A percentile compares a stretch with the other conserved stretches of the same genome.
Evolutionary conservation across 2,888 invertebrate genomes (phyloP).

Genomic region (Scaptomyza polygonia): DNA sequence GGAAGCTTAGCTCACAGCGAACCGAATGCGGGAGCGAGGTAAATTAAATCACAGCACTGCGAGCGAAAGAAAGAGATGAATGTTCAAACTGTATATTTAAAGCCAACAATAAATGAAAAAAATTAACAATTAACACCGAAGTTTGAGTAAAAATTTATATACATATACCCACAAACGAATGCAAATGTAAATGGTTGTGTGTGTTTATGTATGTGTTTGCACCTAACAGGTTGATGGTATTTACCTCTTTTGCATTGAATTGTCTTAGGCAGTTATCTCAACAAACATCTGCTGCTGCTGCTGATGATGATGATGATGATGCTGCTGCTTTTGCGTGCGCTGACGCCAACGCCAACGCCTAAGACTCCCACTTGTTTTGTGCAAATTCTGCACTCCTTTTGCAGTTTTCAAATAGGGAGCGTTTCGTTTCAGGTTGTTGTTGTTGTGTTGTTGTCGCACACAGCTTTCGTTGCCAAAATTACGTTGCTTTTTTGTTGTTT

Average conservation of each 20-base stretch:
- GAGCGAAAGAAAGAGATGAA: slow-evolving; percentile 42
- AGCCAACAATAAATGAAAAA: slow-evolving; percentile 25
- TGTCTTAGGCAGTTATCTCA: slow-evolving; percentile 61
- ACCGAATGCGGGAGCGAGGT: slow-evolving; percentile 47
- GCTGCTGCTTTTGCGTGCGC: slow-evolving; percentile 1
- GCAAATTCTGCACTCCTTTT: slow-evolving; percentile 61
- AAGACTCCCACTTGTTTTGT: slow-evolving; percentile 36
- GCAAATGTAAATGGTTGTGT: neutral
- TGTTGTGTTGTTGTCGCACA: slow-evolving; percentile 32
- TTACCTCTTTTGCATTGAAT: slow-evolving; percentile 68
- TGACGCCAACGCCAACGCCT: slow-evolving; percentile 33
- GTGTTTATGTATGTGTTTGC: slow-evolving; percentile 19
- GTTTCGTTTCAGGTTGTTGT: slow-evolving; percentile 23
- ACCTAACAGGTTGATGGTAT: slow-evolving; percentile 55
- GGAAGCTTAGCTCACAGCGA: slow-evolving; percentile 62
- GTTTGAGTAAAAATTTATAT: slow-evolving; percentile 24
- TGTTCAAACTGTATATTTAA: slow-evolving; percentile 43
- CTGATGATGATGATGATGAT: neutral
- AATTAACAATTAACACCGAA: slow-evolving; percentile 50
- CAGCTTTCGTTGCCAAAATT: slow-evolving; percentile 65
- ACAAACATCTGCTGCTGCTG: slow-evolving; percentile 56
- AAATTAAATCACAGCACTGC: slow-evolving; percentile 60
- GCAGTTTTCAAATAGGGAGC: slow-evolving; percentile 54
- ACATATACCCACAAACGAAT: slow-evolving; percentile 17
- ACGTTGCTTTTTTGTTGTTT: slow-evolving; percentile 43